Evolutionary conservation across 2,797 vertebrate species (phyloP), one percentile per base, ranked within the genome.

Genomic region (Brachyalestes nurse): DNA sequence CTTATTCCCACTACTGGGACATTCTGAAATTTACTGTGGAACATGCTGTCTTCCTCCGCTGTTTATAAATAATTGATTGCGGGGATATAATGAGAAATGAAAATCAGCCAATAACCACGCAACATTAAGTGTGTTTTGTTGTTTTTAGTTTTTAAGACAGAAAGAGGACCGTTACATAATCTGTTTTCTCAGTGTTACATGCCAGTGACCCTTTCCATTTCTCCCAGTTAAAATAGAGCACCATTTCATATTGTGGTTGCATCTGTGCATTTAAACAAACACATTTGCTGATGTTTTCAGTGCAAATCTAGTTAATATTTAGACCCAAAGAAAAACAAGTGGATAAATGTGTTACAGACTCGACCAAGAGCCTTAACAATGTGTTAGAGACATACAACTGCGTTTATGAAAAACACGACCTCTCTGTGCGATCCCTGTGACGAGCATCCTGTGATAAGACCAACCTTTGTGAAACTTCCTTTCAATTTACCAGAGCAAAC

Each of bases 381-480:
- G 25, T 16, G 23, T 28, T 25, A 60, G 6, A 69, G 65, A 42
- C 9, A 21, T 5, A 9, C 19, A 45, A 51, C 4, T 7, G 14
- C 17, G 21, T 13, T 23, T 21, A 49, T 13, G 6, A n/a, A 6
- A 25, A 23, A 16, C 10, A 1, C 2, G 2, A 28, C 5, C 8
- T 47, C 10, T 23, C 66, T 9, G 34, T 64, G 61, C 17, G 4
- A 6, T 47, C 45, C 6, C 49, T 34, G 49, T 55, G 19, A n/a
- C 55, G 7, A 60, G 45, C 38, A 74, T 60, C 72, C 55, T 42
- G 16, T 71, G 19, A n/a, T 10, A 4, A 60, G 12, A 45, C 7
- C 34, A 60, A 19, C 34, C 5, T 21, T 45, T 45, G 34, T 40
- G 38, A 21, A 74, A 74, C 21, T 73, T 73, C 53, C 72, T 60